Percentiles rank a stretch among this genome's conserved stretches.
These are phyloP conservation scores for Cinara cedri DNA, from an alignment of 2,888 invertebrate species.

Conservation along the genomic window DNA sequence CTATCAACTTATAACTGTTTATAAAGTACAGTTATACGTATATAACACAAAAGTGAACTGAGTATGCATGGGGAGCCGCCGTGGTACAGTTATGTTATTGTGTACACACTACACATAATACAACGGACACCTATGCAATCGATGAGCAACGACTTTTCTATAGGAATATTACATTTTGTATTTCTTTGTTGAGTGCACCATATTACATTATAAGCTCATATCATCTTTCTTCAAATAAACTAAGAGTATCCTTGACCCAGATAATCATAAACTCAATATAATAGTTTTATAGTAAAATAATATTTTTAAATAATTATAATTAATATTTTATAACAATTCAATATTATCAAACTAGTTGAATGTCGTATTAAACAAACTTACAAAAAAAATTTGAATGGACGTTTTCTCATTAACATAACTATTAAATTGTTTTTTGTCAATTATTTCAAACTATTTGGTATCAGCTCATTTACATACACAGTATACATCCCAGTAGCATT, in stretches of 20 bases:
- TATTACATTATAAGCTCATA: background rate
- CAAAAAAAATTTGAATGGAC: too few species aligned
- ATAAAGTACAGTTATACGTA: constrained; percentile 36
- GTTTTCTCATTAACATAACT: too few species aligned
- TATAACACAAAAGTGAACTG: constrained; percentile 13
- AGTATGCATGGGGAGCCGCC: background rate
- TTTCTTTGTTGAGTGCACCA: background rate
- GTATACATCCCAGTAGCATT: too few species aligned
- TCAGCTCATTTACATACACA: too few species aligned
- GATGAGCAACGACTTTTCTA: background rate
- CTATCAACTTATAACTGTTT: constrained; percentile 27
- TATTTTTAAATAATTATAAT: too few species aligned
- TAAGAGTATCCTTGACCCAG: background rate
- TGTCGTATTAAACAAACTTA: too few species aligned
- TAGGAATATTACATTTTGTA: background rate
- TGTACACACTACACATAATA: background rate
- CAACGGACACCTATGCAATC: constrained; percentile 4
- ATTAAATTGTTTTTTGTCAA: too few species aligned
- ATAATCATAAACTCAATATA: background rate
- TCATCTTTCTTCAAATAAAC: constrained; percentile 14
- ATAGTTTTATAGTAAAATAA: background rate
- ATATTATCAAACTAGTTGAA: too few species aligned
- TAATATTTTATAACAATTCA: too few species aligned
- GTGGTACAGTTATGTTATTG: constrained; percentile 45
- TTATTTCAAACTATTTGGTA: too few species aligned